phyloP scores from a whole-genome alignment of 2,113 vertebrate species.

The Stigmatopora argus region DNA sequence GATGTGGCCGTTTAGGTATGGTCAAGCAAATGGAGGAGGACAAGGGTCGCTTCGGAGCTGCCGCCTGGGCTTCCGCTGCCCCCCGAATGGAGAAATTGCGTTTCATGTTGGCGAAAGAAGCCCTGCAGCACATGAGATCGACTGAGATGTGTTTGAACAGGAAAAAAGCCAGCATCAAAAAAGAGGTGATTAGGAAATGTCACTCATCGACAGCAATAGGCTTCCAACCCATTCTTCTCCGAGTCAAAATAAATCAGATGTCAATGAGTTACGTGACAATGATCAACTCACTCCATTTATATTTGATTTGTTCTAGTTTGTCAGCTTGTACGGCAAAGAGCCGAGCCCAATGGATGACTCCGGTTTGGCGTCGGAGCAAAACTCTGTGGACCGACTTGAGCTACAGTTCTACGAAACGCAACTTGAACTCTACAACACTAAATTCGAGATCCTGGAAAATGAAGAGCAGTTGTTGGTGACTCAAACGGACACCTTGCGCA shows the following conservation, averaged over 20 bases:
- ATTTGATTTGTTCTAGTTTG: slow-evolving; percentile 71
- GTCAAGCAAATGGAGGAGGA: slow-evolving; percentile 89
- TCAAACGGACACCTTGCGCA: slow-evolving; percentile 78
- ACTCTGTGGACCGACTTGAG: slow-evolving; percentile 80
- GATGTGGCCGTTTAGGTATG: slow-evolving; percentile 75
- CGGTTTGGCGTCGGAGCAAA: slow-evolving; percentile 2
- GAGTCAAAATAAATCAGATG: too few species aligned
- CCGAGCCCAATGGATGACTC: slow-evolving; percentile 24
- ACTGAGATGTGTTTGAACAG: slow-evolving; percentile 85
- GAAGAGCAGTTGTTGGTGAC: slow-evolving; percentile 87
- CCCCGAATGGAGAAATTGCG: slow-evolving; percentile 84
- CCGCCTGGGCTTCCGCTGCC: slow-evolving; percentile 81
- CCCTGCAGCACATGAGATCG: slow-evolving; percentile 85
- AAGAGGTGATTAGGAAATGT: slow-evolving; percentile 54
- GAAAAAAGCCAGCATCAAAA: slow-evolving; percentile 73
- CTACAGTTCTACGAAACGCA: slow-evolving; percentile 88
- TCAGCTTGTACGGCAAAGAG: slow-evolving; percentile 63
- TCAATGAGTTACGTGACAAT: too few species aligned
- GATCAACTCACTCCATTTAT: not conserved
- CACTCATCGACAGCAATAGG: too few species aligned
- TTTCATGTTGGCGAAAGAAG: slow-evolving; percentile 84
- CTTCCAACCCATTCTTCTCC: too few species aligned
- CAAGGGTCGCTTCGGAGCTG: slow-evolving; percentile 78
- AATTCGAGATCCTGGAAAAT: slow-evolving; percentile 86
- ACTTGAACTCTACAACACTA: slow-evolving; percentile 85